Evolutionary conservation across 2,113 vertebrate genomes (phyloP), one percentile per base, ranked within the genome.

Genomic region (Himantopus leucocephalus): DNA sequence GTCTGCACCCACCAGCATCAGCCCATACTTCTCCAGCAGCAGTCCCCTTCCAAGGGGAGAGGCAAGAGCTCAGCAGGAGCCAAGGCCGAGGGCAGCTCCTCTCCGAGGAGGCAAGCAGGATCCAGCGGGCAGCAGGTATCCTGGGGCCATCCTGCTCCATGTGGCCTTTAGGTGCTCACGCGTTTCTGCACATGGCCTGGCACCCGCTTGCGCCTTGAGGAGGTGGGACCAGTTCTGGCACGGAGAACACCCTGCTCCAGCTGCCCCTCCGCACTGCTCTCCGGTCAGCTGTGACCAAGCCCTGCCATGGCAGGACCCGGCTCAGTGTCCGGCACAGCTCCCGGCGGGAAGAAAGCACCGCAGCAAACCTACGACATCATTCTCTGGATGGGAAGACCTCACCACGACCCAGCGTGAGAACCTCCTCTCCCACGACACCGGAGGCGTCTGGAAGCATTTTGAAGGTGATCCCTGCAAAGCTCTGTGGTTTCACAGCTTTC

Each of bases 401-500:
- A 6, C 9, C 34, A 60, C 2, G 3, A 43, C 32, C 64, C 68
- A 70, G 43, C 3, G 0, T 32, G 43, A 81, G 89, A 90, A 68
- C 55, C 45, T 77, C 8, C 83, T 64, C 55, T 75, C 45, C 74
- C 70, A 73, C 0, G 0, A 37, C 63, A 73, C 64, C 11, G 8
- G 34, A 50, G 75, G 32, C 8, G 3, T 56, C 92, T 95, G 86
- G 64, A 92, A 53, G 70, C 5, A 1, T 71, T 95, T 78, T 70
- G 82, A 74, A 94, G 94, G 60, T 77, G 86, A 82, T 88, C 70
- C 35, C 66, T n/a, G 64, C 50, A 70, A 74, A 85, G 50, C 71
- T 77, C 50, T 90, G 74, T 56, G 82, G 78, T 70, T 96, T 92
- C 78, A 72, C 86, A 90, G 82, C 70, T 85, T 60, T 60, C 78